Base-by-base conservation (phyloP, 2,797 vertebrate genomes). In the Urosaurus nigricauda region DNA sequence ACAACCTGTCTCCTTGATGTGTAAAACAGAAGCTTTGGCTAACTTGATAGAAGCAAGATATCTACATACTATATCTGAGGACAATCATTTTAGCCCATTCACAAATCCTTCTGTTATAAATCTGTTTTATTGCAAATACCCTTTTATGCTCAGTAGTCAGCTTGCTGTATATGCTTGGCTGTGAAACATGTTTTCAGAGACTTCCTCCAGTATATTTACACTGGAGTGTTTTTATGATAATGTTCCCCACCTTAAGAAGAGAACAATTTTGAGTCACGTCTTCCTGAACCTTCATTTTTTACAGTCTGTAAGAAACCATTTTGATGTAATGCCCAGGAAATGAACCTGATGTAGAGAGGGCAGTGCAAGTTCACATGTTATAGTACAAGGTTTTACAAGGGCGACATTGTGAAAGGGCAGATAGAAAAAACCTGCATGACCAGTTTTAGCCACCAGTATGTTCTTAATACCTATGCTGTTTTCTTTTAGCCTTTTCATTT, bases 371-470 rank as follows among this genome's bases (percentile, higher is more conserved):
- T 92, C 92, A 90, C 88, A 53, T 26, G 5, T 43, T 89, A 0
- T 68, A 91, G 94, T 77, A 90, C 0, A 83, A 74, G 47, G 35
- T 94, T 94, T 94, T 93, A 95, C 70, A 92, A 87, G 83, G 87
- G 87, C 81, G 73, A 0, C 0, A 79, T 95, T 95, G 93, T 94
- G 92, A 90, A 93, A 92, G 71, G 93, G 90, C 89, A 93, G 94
- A 95, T 79, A 92, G 90, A 83, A 13, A 63, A 82, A 95, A 96
- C 94, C 88, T 95, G 95, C 90, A 93, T 91, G 95, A 95, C 79
- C 0, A 89, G 93, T 96, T 94, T 87, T 78, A 91, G 70, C 79
- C 93, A 85, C 89, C 92, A 93, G 93, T 87, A 77, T 92, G 93
- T 83, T 92, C 91, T 51, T 74, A 94, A 75, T 58, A 88, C 92